Conservation (phyloP, 2,888 invertebrate genomes). For the Oscheius sp. region DNA sequence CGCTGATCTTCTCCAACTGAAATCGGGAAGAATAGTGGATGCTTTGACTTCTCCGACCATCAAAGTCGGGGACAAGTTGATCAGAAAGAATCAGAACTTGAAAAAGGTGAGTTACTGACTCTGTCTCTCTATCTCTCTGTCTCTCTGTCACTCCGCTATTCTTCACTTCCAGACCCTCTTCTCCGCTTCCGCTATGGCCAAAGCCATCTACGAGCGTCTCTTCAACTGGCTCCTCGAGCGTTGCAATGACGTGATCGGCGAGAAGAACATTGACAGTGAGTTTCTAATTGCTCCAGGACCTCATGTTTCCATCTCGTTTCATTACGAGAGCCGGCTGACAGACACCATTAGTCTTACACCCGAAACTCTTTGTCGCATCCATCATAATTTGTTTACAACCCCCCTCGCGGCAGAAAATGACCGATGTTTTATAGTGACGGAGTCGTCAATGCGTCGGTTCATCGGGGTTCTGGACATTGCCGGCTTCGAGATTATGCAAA, state of each 20-base stretch:
- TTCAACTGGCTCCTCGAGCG: conserved; percentile 67
- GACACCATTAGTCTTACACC: conserved; percentile 9
- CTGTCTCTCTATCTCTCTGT: conserved; percentile 8
- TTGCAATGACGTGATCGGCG: conserved; percentile 60
- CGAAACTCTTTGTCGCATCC: conserved; percentile 6
- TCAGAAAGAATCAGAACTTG: conserved; percentile 76
- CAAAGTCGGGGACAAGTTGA: conserved; percentile 75
- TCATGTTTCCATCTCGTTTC: neutral
- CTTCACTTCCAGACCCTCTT: conserved; percentile 49
- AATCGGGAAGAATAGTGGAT: conserved; percentile 70
- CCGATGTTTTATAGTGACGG: conserved; percentile 16
- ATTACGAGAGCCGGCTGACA: conserved; percentile 8
- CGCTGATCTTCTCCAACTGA: conserved; percentile 61
- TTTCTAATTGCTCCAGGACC: neutral
- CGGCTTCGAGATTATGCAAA: conserved; percentile 70
- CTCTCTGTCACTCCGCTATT: neutral
- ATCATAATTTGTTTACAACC: conserved; percentile 16
- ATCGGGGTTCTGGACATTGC: conserved; percentile 73
- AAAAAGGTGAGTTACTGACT: conserved; percentile 72
- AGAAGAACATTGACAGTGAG: conserved; percentile 36
- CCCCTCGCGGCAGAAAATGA: neutral
- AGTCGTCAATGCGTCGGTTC: conserved; percentile 41
- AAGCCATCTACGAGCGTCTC: conserved; percentile 67
- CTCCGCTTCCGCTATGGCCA: conserved; percentile 67
- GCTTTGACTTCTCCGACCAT: conserved; percentile 76